Evolutionary conservation across 1,140 invertebrate species (phyloP), one percentile per base, ranked within the genome.

Genomic region (Euura saliciscinereae): DNA sequence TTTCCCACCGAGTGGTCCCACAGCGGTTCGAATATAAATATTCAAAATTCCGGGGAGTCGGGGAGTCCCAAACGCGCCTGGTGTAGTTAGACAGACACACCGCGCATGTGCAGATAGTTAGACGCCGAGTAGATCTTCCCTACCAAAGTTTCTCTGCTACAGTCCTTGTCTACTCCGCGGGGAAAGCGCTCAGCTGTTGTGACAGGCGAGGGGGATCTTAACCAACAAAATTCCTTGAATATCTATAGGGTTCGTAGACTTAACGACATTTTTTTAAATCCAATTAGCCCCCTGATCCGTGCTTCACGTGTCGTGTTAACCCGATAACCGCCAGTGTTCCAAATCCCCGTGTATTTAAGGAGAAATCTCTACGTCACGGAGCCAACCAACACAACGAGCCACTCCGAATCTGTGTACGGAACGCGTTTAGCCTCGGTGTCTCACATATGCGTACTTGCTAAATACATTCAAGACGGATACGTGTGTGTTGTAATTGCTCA

Each of bases 201-300:
- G 51, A 59, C 51, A 59, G 51, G 51, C 51, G 51, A 59, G 51
- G 51, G 51, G 51, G 51, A 59, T 59, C 51, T 59, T 59, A 59
- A 59, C 51, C 51, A 59, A 59, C 51, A 59, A 59, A 59, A 59
- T 59, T 59, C 51, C 8, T 6, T 59, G 51, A 59, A 59, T 59
- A 59, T n/a, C 51, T 11, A 8, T 4, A 6, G 13, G 51, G 51
- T 59, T 59, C 51, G 51, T 59, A 59, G 51, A 59, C 10, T 59
- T 59, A 11, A 11, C 51, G 51, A 59, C 51, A 59, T 59, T 59
- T 59, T 6, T 59, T 59, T 59, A 3, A 28, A 28, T 59, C 51
- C 10, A 59, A 6, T 11, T 59, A 59, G 51, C 13, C 13, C 51
- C 3, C 13, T n/a, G 13, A 59, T 3, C 51, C 13, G 1, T 6